phyloP scores from a whole-genome alignment of 2,888 invertebrate species.

The Notodonta ziczac region DNA sequence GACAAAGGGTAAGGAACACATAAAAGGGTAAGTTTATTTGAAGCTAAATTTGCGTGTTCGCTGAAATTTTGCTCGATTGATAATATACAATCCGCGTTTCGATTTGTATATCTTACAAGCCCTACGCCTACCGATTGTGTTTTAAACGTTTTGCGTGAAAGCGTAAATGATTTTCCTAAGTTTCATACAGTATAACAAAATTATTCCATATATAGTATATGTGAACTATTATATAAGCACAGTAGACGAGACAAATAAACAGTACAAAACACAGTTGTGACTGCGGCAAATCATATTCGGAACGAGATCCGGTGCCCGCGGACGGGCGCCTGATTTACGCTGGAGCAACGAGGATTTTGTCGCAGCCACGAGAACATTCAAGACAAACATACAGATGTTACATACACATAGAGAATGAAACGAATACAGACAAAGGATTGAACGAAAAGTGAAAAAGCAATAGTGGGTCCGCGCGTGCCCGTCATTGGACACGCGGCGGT shows the following conservation, averaged over 20 bases:
- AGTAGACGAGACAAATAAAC: constrained; percentile 84
- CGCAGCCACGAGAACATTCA: constrained; percentile 81
- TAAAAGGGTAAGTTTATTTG: constrained; percentile 85
- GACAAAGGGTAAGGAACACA: constrained; percentile 89
- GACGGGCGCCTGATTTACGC: constrained; percentile 51
- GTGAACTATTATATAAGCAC: constrained; percentile 81
- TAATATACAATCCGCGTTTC: constrained; percentile 76
- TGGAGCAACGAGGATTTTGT: constrained; percentile 59
- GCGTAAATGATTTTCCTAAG: constrained; percentile 85
- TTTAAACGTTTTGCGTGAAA: constrained; percentile 83
- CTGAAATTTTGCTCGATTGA: constrained; percentile 80
- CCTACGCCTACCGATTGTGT: constrained; percentile 78
- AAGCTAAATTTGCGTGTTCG: constrained; percentile 84
- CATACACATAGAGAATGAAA: constrained; percentile 86
- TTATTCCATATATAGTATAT: constrained; percentile 73
- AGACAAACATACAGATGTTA: constrained; percentile 85
- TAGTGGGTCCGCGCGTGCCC: constrained; percentile 75
- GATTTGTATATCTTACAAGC: constrained; percentile 74
- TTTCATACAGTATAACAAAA: constrained; percentile 77
- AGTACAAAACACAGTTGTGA: constrained; percentile 78
- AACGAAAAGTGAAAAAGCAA: constrained; percentile 82
- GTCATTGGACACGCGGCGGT: constrained; percentile 73
- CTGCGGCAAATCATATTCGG: constrained; percentile 72
- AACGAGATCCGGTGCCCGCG: constrained; percentile 46
- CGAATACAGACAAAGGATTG: constrained; percentile 83